Conservation (phyloP, 2,888 invertebrate genomes). For the Scelioninae gen. 1 region DNA sequence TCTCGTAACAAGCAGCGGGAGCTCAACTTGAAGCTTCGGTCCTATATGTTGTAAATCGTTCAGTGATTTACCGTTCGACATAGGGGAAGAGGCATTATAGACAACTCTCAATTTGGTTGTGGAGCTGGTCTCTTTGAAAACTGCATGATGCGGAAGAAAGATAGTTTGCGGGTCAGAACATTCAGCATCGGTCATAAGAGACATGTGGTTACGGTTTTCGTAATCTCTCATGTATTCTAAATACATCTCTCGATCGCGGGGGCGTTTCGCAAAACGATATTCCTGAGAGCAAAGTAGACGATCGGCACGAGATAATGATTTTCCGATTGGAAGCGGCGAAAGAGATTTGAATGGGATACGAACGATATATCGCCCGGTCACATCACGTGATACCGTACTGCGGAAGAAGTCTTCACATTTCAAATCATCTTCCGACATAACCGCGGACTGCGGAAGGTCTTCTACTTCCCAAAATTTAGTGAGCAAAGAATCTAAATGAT, state of each 20-base stretch:
- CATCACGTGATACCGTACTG: neutral
- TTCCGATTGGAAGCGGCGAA: neutral
- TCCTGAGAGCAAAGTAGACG: neutral
- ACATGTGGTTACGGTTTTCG: too few relatives aligned
- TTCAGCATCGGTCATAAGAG: too few relatives aligned
- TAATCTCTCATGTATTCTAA: neutral
- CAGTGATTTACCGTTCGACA: too few relatives aligned
- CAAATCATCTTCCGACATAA: neutral
- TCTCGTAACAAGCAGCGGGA: too few relatives aligned
- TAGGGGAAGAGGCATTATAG: too few relatives aligned
- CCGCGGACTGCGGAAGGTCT: neutral
- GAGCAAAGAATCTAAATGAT: neutral
- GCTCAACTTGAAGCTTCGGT: too few relatives aligned
- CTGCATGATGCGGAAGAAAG: too few relatives aligned
- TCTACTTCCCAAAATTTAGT: constrained; percentile 1
- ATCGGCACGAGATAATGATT: neutral
- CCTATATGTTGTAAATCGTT: too few relatives aligned
- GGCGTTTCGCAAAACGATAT: neutral
- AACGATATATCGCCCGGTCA: neutral
- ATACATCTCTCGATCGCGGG: neutral
- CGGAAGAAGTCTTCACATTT: neutral
- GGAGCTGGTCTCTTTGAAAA: too few relatives aligned
- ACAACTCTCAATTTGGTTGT: too few relatives aligned
- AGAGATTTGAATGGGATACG: neutral
- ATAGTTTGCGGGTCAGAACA: too few relatives aligned